These are phyloP conservation scores for Myotis vivesi DNA, from an alignment of 2,797 vertebrate species.

Conservation along the genomic window DNA sequence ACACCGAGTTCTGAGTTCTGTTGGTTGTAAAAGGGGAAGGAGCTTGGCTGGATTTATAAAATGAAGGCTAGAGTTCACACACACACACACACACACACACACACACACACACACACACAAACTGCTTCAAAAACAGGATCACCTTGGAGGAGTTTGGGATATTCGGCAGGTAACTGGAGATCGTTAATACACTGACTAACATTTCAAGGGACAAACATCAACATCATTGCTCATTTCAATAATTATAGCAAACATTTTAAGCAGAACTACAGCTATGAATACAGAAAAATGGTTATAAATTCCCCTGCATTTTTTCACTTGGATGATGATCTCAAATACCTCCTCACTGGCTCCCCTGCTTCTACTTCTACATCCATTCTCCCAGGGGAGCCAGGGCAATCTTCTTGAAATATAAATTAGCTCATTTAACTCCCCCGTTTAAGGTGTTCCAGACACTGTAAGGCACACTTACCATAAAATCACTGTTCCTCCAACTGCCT, in stretches of 20 bases:
- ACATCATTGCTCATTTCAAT: neutral
- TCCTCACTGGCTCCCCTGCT: neutral
- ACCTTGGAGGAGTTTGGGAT: neutral
- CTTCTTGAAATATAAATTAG: neutral
- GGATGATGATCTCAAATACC: neutral
- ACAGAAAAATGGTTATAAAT: neutral
- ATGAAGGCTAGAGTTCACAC: neutral
- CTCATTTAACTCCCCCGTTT: neutral
- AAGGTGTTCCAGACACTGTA: neutral
- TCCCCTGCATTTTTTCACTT: neutral
- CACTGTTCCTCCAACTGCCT: neutral
- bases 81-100: neutral
- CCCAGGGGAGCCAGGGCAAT: neutral
- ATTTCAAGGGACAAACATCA: neutral
- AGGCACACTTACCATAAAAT: neutral
- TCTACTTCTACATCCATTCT: neutral
- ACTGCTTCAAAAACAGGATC: slow-evolving; percentile 1
- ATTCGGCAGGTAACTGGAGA: neutral
- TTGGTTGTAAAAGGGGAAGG: slow-evolving; percentile 16
- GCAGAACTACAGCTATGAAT: neutral
- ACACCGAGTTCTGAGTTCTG: neutral
- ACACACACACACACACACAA: neutral
- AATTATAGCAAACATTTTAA: neutral
- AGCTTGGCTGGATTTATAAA: neutral
- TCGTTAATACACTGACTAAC: neutral